Evolutionary conservation across 2,797 vertebrate species (phyloP).

Genomic region (Pipistrellus pipistrellus): DNA sequence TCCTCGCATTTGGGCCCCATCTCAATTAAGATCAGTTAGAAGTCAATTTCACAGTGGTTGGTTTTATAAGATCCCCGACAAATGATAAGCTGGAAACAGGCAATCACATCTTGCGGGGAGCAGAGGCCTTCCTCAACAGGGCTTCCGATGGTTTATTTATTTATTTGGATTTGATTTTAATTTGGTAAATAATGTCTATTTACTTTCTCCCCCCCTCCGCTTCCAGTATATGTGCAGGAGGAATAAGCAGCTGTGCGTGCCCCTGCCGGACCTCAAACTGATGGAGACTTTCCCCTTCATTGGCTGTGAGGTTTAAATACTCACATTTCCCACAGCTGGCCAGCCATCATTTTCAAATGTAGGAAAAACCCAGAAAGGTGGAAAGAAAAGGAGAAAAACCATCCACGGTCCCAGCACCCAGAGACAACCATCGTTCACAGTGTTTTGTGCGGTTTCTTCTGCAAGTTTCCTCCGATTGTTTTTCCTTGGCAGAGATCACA

Average conservation of each 20-base stretch:
- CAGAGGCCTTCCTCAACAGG: constrained; percentile 72
- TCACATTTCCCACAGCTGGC: constrained; percentile 31
- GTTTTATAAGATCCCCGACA: constrained; percentile 88
- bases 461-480: constrained; percentile 12
- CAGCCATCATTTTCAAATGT: constrained; percentile 46
- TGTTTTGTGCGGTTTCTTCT: background rate
- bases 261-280: background rate
- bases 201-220: constrained; percentile 44
- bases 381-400: constrained; percentile 26
- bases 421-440: background rate
- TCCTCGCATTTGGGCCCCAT: constrained; percentile 83
- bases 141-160: constrained; percentile 62
- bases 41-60: constrained; percentile 90
- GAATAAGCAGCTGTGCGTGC: constrained; percentile 33
- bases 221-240: constrained; percentile 32
- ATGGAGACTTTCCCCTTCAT: constrained; percentile 21
- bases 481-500: constrained; percentile 26
- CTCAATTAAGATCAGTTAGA: constrained; percentile 89
- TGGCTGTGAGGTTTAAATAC: constrained; percentile 40
- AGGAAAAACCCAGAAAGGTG: background rate
- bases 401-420: background rate
- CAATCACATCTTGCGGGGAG: constrained; percentile 77
- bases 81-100: constrained; percentile 86
- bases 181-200: constrained; percentile 73
- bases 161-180: constrained; percentile 77